A percentile compares a stretch with the other conserved stretches of the same genome.
Conservation (phyloP, 2,113 vertebrate species). For the Butorides virescens region DNA sequence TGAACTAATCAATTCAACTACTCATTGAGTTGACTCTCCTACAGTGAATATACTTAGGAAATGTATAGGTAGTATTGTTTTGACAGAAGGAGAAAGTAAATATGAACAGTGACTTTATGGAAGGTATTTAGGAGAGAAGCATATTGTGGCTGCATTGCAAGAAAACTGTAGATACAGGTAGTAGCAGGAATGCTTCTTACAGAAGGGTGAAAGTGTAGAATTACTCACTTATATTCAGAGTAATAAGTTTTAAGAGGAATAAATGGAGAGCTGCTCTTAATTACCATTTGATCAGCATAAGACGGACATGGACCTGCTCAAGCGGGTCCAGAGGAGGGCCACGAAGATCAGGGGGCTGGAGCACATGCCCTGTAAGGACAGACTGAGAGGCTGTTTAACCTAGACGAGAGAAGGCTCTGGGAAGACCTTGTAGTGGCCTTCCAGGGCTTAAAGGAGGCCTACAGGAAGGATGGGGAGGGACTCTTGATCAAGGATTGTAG, state of each 20-base stretch:
- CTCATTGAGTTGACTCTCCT: neutral
- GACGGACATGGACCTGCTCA: neutral
- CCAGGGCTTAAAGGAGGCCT: neutral
- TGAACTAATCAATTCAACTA: neutral
- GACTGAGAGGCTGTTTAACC: neutral
- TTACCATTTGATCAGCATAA: neutral
- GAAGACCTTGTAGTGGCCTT: neutral
- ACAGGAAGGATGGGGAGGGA: neutral
- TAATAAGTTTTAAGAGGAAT: neutral
- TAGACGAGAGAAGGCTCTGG: neutral
- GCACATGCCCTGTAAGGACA: neutral
- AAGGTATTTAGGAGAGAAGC: neutral
- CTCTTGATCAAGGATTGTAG: neutral
- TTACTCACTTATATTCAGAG: neutral
- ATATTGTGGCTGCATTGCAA: neutral
- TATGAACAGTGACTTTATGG: neutral
- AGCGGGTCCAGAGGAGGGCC: neutral
- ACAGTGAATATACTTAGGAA: neutral
- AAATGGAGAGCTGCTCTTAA: neutral
- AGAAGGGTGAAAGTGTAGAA: neutral
- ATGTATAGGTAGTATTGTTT: neutral
- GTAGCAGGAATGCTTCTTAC: neutral
- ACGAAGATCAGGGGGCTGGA: fast-evolving
- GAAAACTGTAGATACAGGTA: neutral
- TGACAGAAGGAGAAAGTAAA: neutral